Percentiles rank a stretch among this genome's conserved stretches.
phyloP scores from a whole-genome alignment of 2,888 invertebrate genomes.

The Synanthedon andrenaeformis region DNA sequence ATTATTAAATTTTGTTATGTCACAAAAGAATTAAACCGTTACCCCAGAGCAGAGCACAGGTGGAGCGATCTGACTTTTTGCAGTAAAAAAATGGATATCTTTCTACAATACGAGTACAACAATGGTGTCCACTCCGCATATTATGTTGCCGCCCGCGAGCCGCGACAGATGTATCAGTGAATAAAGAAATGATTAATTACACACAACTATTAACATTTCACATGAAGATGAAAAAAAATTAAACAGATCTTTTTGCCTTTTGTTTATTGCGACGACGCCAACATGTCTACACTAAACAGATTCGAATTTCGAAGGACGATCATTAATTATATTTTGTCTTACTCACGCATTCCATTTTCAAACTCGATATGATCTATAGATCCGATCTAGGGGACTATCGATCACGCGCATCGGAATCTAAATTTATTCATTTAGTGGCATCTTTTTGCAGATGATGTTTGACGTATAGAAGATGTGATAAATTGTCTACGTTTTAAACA shows the following conservation, averaged over 20 bases:
- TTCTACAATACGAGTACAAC: constrained; percentile 20
- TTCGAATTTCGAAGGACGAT: constrained; percentile 62
- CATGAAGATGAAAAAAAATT: constrained; percentile 44
- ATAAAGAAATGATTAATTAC: constrained; percentile 56
- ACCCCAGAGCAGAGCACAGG: constrained; percentile 37
- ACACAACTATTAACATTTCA: constrained; percentile 52
- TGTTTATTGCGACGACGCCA: constrained; percentile 67
- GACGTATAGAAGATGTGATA: constrained; percentile 37
- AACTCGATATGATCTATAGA: constrained; percentile 68
- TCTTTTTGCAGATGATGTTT: constrained; percentile 61
- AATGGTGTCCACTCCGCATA: constrained; percentile 23
- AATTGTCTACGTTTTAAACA: constrained; percentile 33
- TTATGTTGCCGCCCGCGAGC: constrained; percentile 51
- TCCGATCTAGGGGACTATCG: constrained; percentile 66
- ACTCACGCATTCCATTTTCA: constrained; percentile 69
- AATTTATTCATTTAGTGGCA: constrained; percentile 66
- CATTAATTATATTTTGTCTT: constrained; percentile 71
- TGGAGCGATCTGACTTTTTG: constrained; percentile 42
- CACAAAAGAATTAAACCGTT: constrained; percentile 23
- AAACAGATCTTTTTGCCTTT: constrained; percentile 56
- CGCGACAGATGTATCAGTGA: constrained; percentile 63
- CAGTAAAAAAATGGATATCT: constrained; percentile 38
- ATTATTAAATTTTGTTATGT: constrained; percentile 22
- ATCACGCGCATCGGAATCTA: constrained; percentile 63
- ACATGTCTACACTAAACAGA: constrained; percentile 65